Conservation (phyloP, 2,797 vertebrate species). For the Lateolabrax maculatus region DNA sequence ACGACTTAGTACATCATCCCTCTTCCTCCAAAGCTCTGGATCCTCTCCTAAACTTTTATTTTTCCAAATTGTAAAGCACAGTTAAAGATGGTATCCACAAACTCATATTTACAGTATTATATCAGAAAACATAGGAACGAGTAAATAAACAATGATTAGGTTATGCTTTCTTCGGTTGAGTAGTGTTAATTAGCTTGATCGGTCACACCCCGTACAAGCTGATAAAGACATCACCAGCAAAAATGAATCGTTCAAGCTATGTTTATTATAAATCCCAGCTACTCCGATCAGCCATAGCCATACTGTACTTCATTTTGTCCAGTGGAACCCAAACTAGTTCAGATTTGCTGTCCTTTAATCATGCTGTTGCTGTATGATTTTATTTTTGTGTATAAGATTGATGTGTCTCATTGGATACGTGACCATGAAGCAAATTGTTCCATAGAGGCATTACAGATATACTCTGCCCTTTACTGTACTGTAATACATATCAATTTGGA, state of each 20-base stretch:
- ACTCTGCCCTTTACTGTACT: background rate
- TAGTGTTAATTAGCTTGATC: conserved; percentile 12
- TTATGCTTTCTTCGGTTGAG: background rate
- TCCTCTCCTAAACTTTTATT: conserved; percentile 23
- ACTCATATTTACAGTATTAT: background rate
- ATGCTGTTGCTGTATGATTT: background rate
- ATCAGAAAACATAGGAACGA: conserved; percentile 6
- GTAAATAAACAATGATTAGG: background rate
- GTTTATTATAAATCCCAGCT: conserved; percentile 1
- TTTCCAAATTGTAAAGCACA: background rate
- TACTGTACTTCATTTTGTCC: background rate
- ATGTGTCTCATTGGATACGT: background rate
- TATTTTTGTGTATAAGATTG: background rate
- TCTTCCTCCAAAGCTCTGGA: conserved; percentile 21
- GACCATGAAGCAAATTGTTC: background rate
- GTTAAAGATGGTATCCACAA: background rate
- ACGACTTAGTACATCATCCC: conserved; percentile 9
- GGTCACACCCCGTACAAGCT: background rate
- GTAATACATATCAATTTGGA: conserved; percentile 15
- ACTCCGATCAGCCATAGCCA: background rate
- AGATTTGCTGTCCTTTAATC: conserved; percentile 7
- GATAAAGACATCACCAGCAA: background rate
- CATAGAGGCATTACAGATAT: conserved; percentile 8
- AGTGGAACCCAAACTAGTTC: conserved; percentile 3
- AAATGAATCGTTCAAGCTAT: background rate